Evolutionary conservation across 2,888 invertebrate species (phyloP), one percentile per base, ranked within the genome.

Genomic region (Lochmaea capreae): DNA sequence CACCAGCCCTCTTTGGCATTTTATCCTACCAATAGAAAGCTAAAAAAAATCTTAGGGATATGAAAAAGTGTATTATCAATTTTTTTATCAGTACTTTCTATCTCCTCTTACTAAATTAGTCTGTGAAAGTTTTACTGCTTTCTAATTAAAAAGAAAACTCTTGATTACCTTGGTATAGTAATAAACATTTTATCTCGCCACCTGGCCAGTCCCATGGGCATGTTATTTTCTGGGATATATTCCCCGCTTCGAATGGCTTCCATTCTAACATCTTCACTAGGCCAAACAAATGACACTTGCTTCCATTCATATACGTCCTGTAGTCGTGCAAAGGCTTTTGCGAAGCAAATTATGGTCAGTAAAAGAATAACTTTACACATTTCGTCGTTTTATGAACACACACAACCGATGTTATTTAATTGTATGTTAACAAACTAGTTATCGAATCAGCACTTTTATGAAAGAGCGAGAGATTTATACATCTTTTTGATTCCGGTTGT

Each of bases 151-250:
- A 39, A 8, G 33, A 9, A 63, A 12, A 14, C 43, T 43, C 11
- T 63, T 63, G 58, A 79, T 84, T 86, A 90, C 90, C 90, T 89
- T 73, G 93, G 93, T 46, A 93, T 90, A 10, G 93, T 93, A 52
- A 93, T 88, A 82, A 91, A 94, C 61, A 91, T 85, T 89, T 91
- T 93, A 86, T 92, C 88, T 81, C 89, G 90, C 93, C 93, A 94
- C 70, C 90, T 88, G 69, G 91, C 93, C 74, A 94, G 81, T 14
- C 94, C 94, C 63, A 94, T 86, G 0, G 93, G 93, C 63, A 93
- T 87, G 85, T 93, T 93, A 84, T 94, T 90, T 69, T 88, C 90
- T 11, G 89, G 90, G 10, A 92, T 87, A 83, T 91, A 94, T 65
- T 87, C 88, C 59, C 91, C 91, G 14, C 88, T 88, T 61, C 87